Percentiles rank a stretch among this genome's conserved stretches.
Evolutionary conservation across 2,797 vertebrate genomes (phyloP).

Genomic region (Enteromius trimaculatus): DNA sequence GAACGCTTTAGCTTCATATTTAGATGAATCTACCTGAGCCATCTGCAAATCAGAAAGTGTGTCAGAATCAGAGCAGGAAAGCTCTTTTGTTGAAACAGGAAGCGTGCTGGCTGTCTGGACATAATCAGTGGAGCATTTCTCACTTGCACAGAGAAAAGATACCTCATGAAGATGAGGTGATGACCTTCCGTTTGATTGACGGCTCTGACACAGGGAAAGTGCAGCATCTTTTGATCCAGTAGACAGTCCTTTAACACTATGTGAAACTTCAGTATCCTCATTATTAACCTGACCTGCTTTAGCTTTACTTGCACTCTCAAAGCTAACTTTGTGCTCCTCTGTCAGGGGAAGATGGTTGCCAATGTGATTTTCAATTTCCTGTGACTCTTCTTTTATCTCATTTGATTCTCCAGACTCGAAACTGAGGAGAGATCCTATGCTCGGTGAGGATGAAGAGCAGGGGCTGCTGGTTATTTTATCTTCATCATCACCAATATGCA

Average conservation of each 20-base stretch:
- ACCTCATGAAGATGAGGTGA: constrained; percentile 18
- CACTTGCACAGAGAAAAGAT: constrained; percentile 1
- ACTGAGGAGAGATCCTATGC: constrained; percentile 56
- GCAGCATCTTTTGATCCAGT: constrained; percentile 55
- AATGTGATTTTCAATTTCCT: constrained; percentile 72
- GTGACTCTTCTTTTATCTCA: constrained; percentile 71
- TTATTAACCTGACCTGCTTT: constrained; percentile 16
- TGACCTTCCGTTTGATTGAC: constrained; percentile 42
- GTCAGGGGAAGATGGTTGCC: constrained; percentile 55
- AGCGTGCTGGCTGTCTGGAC: constrained; percentile 20
- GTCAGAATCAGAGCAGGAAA: not conserved
- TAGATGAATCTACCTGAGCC: constrained; percentile 20
- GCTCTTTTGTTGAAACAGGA: constrained; percentile 29
- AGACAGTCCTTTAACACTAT: constrained; percentile 47
- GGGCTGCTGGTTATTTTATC: constrained; percentile 62
- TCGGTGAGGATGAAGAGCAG: constrained; percentile 64
- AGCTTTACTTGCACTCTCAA: constrained; percentile 39
- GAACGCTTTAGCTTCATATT: constrained; percentile 33
- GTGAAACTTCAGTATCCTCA: constrained; percentile 22
- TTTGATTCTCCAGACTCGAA: constrained; percentile 57
- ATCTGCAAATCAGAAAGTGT: constrained; percentile 6
- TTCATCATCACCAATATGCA: constrained; percentile 60
- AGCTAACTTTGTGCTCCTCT: constrained; percentile 46
- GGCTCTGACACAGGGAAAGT: constrained; percentile 13
- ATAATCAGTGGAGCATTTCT: constrained; percentile 24